Conservation (phyloP, 2,888 invertebrate genomes). For the Habroteleia sp. region DNA sequence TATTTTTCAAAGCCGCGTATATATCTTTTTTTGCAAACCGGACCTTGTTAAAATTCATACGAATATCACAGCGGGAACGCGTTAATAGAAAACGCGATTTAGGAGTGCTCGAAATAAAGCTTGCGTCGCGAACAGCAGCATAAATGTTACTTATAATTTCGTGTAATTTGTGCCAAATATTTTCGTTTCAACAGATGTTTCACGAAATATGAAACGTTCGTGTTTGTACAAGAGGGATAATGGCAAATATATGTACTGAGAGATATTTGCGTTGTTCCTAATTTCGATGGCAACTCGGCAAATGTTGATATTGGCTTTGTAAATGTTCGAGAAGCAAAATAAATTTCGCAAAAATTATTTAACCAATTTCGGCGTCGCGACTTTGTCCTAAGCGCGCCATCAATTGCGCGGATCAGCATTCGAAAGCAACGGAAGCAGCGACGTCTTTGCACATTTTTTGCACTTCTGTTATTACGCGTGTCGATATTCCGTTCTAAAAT, state of each 20-base stretch:
- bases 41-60: neutral
- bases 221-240: constrained; percentile 14
- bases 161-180: constrained; percentile 12
- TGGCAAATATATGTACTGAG: constrained; percentile 16
- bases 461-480: too few relatives aligned
- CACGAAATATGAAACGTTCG: constrained; percentile 9
- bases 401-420: constrained; percentile 8
- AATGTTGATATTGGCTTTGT: constrained; percentile 4
- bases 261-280: constrained; percentile 19
- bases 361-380: neutral
- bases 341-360: constrained; percentile 12
- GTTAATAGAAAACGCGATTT: constrained; percentile 3
- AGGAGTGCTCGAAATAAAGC: neutral
- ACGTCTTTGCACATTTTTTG: neutral
- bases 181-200: constrained; percentile 3
- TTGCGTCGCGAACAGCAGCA: neutral
- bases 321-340: constrained; percentile 6
- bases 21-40: too few relatives aligned
- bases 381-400: neutral
- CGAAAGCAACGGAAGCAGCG: constrained; percentile 1
- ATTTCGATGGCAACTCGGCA: constrained; percentile 20
- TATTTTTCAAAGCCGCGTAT: too few relatives aligned
- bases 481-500: too few relatives aligned
- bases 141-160: constrained; percentile 5
- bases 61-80: neutral